A percentile compares a stretch with the other conserved stretches of the same genome.
Conservation (phyloP, 2,113 vertebrate species). For the Girardinichthys multiradiatus region DNA sequence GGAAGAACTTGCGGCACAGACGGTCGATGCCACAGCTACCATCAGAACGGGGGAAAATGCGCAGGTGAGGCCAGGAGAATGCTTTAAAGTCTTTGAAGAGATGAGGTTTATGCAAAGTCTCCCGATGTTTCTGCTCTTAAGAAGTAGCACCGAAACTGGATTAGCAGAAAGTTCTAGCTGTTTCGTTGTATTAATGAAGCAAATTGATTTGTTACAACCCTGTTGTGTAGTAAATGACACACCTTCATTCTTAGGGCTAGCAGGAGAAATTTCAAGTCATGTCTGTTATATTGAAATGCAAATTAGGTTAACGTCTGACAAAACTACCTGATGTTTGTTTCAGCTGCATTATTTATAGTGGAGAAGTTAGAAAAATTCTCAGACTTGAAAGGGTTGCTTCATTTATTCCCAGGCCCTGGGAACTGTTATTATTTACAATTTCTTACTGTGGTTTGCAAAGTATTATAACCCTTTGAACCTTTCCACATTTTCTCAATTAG, state of each 20-base stretch:
- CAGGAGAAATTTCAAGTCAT: neutral
- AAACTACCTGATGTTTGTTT: neutral
- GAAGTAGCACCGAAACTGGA: neutral
- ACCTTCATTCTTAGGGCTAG: neutral
- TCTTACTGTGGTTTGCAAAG: too few relatives aligned
- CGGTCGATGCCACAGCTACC: conserved; percentile 58
- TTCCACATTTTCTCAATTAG: neutral
- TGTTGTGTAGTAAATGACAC: neutral
- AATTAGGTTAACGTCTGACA: neutral
- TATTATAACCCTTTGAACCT: neutral
- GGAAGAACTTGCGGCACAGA: conserved; percentile 75
- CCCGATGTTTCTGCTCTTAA: neutral
- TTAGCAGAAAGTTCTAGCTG: neutral
- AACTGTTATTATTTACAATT: neutral
- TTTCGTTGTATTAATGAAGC: neutral
- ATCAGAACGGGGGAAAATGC: conserved; percentile 70
- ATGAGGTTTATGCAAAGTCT: neutral
- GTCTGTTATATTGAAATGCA: neutral
- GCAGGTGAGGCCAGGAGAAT: conserved; percentile 70
- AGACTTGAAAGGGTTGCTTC: too few relatives aligned
- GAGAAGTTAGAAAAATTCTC: too few relatives aligned
- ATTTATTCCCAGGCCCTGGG: too few relatives aligned
- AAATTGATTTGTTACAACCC: neutral
- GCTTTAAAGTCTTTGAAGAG: neutral
- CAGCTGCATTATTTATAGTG: neutral